phyloP scores from a whole-genome alignment of 2,113 vertebrate genomes.

The Ovibos moschatus region DNA sequence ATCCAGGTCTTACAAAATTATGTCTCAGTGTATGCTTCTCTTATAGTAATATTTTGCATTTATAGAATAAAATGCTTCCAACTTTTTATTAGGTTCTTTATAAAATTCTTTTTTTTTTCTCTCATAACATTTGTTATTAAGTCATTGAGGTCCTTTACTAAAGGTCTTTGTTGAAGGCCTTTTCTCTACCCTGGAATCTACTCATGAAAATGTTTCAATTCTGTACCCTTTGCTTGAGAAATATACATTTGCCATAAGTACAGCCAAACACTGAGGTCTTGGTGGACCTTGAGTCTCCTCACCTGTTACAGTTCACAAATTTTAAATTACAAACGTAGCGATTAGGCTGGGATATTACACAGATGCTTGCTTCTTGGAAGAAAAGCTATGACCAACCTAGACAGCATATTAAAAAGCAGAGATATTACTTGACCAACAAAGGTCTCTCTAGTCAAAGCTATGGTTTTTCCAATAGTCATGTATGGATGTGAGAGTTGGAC shows the following conservation, averaged over 20 bases:
- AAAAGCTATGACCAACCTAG: neutral
- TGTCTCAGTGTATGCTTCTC: neutral
- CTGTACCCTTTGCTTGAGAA: neutral
- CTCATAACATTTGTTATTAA: neutral
- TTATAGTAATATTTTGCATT: neutral
- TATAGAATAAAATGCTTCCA: conserved; percentile 1
- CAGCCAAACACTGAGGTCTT: neutral
- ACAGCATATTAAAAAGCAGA: neutral
- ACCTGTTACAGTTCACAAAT: neutral
- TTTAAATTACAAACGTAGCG: neutral
- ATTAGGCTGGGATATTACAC: neutral
- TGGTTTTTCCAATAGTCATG: neutral
- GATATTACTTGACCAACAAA: neutral
- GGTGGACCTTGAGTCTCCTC: neutral
- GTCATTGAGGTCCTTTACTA: neutral
- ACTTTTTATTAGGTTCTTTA: neutral
- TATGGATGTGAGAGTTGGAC: neutral
- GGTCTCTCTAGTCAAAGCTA: neutral
- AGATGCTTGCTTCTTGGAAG: neutral
- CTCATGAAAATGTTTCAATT: neutral
- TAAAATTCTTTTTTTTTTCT: neutral
- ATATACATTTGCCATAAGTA: neutral
- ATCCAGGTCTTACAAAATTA: neutral
- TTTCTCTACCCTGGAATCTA: neutral
- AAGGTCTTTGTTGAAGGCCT: neutral